Evolutionary conservation across 2,113 vertebrate species (phyloP).

Genomic region (human): DNA sequence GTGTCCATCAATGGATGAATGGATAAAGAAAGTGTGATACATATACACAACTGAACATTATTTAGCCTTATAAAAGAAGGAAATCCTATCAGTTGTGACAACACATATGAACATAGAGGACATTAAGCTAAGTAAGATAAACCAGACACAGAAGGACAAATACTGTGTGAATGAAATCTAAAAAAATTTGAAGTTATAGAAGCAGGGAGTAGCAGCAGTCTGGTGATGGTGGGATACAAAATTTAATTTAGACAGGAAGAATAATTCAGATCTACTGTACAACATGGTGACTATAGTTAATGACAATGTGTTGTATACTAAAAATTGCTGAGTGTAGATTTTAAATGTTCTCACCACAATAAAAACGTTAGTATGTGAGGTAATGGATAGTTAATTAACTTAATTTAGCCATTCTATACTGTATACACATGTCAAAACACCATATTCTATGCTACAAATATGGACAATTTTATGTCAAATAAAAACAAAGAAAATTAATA

Average conservation of each 20-base stretch:
- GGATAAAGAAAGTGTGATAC: not conserved
- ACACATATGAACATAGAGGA: not conserved
- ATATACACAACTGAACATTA: not conserved
- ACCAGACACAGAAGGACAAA: not conserved
- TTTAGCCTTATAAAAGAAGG: not conserved
- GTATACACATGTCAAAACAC: not conserved
- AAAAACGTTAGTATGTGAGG: not conserved
- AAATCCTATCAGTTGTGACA: not conserved
- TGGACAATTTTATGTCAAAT: not conserved
- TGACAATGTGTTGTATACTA: not conserved
- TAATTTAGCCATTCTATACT: not conserved
- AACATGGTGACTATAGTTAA: not conserved
- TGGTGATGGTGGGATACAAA: not conserved
- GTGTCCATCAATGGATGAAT: not conserved
- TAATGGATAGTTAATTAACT: not conserved
- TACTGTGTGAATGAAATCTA: not conserved
- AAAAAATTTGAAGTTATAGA: not conserved
- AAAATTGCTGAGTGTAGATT: not conserved
- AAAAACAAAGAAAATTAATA: not conserved
- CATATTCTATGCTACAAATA: not conserved
- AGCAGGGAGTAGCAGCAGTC: not conserved
- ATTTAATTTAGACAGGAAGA: not conserved
- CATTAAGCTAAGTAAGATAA: not conserved
- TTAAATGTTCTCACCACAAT: not conserved
- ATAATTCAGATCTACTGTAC: not conserved